Percentiles rank a stretch among this genome's conserved stretches.
These are phyloP conservation scores for Drosophila rellima DNA, from an alignment of 2,888 invertebrate genomes.

Conservation along the genomic window DNA sequence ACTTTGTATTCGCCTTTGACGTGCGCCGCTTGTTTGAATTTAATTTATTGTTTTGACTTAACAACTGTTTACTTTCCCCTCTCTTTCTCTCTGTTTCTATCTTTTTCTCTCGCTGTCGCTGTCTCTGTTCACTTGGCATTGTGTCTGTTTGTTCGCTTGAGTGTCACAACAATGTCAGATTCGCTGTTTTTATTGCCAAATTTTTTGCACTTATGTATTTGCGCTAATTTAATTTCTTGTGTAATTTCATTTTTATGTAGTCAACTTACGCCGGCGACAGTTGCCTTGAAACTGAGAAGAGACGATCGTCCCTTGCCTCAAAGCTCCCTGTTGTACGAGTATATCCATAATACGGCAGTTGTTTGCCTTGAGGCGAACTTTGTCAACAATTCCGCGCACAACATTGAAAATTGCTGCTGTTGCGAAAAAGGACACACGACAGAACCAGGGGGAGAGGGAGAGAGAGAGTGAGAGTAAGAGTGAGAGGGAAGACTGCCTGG, in stretches of 20 bases:
- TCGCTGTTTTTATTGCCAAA: conserved; percentile 69
- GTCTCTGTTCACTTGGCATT: conserved; percentile 24
- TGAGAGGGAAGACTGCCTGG: conserved; percentile 16
- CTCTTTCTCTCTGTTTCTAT: background rate
- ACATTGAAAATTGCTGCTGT: conserved; percentile 74
- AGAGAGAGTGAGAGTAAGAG: background rate
- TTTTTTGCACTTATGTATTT: conserved; percentile 65
- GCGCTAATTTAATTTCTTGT: conserved; percentile 79
- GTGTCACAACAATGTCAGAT: conserved; percentile 74
- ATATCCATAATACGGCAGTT: conserved; percentile 36
- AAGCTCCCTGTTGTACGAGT: conserved; percentile 1
- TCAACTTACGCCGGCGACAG: conserved; percentile 52
- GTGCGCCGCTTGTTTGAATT: conserved; percentile 67
- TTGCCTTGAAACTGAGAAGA: conserved; percentile 74
- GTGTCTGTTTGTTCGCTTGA: conserved; percentile 47
- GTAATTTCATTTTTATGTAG: conserved; percentile 80
- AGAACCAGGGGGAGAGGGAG: background rate
- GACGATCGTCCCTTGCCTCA: conserved; percentile 21
- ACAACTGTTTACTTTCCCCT: conserved; percentile 45
- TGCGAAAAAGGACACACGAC: conserved; percentile 60
- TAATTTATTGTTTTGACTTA: conserved; percentile 73
- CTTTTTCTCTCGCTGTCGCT: background rate
- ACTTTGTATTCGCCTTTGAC: conserved; percentile 58
- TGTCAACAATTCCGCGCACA: conserved; percentile 79
- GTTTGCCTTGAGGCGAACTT: conserved; percentile 80